A percentile compares a stretch with the other conserved stretches of the same genome.
Evolutionary conservation across 2,113 vertebrate species (phyloP).

Genomic region (Indri indri): DNA sequence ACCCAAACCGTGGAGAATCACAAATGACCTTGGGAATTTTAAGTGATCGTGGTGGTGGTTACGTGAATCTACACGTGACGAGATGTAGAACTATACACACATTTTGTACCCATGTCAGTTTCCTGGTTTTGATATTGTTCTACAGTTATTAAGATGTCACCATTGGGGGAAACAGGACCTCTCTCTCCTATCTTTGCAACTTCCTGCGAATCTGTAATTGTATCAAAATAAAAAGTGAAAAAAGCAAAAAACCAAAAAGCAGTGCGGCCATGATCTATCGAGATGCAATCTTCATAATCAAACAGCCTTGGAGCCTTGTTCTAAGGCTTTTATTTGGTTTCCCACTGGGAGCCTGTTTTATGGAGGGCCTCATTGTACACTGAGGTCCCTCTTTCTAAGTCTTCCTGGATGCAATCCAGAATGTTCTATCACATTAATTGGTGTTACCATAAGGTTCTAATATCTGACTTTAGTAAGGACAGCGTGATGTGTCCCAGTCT

Average conservation of each 20-base stretch:
- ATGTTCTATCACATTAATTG: neutral
- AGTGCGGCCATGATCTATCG: neutral
- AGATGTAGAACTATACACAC: neutral
- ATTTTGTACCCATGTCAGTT: fast-evolving
- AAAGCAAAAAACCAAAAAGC: neutral
- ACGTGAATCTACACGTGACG: fast-evolving
- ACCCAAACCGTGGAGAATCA: too few relatives aligned
- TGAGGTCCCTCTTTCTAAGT: neutral
- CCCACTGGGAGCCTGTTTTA: neutral
- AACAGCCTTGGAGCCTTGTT: fast-evolving
- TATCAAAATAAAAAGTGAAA: neutral
- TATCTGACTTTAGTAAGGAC: neutral
- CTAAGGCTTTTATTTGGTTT: neutral
- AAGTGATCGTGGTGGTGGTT: neutral
- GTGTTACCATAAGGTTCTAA: neutral
- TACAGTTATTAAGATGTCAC: neutral
- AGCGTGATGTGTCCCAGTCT: too few relatives aligned
- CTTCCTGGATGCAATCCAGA: neutral
- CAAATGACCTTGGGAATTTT: too few relatives aligned
- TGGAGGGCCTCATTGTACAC: neutral
- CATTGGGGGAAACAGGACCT: neutral
- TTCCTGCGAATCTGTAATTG: neutral
- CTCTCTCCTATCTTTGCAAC: neutral
- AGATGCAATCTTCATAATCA: neutral
- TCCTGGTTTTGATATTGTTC: neutral